Base-by-base conservation (phyloP, 2,888 invertebrate species). In the Drosophila borealis region DNA sequence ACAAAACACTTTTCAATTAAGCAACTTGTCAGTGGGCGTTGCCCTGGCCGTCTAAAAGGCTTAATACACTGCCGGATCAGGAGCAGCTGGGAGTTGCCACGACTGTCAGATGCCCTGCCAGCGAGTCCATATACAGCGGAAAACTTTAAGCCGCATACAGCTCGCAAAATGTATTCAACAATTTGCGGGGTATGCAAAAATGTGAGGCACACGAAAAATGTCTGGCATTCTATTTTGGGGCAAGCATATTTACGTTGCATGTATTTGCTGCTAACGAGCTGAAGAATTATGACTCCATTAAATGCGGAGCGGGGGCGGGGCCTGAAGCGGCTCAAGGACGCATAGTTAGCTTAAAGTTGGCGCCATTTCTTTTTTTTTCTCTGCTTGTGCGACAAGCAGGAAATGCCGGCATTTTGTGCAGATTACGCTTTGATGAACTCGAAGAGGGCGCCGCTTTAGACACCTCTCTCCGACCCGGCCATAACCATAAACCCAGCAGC, bases 211-310 rank as follows among this genome's bases (percentile, higher is more conserved):
- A 63, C 55, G 69, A 84, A 84, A 84, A 83, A 83, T 83, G 80
- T 81, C 68, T 78, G 80, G 87, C 73, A 83, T 78, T 70, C 76
- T 70, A 44, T 46, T 62, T 60, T 55, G 78, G 71, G 67, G 71
- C 85, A 72, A 68, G 86, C 84, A 83, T 83, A 77, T 86, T 84
- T 78, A 70, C 78, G 80, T 84, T 84, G 84, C 86, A 83, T 82
- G 80, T 78, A 75, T 80, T 82, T 72, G 78, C 82, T 79, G 85
- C 85, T 85, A 85, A 85, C 85, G 85, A 85, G 85, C 88, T 74
- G 83, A 88, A 85, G 88, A 85, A 85, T 85, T 85, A 85, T 85
- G 85, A 88, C 88, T 88, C 85, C 88, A 85, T 85, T 85, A 85
- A 75, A 70, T 45, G 66, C 55, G 50, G 65, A 59, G 70, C 55